Evolutionary conservation across 1,140 invertebrate species (phyloP).

Genomic region (Hylyphantes graminicola): DNA sequence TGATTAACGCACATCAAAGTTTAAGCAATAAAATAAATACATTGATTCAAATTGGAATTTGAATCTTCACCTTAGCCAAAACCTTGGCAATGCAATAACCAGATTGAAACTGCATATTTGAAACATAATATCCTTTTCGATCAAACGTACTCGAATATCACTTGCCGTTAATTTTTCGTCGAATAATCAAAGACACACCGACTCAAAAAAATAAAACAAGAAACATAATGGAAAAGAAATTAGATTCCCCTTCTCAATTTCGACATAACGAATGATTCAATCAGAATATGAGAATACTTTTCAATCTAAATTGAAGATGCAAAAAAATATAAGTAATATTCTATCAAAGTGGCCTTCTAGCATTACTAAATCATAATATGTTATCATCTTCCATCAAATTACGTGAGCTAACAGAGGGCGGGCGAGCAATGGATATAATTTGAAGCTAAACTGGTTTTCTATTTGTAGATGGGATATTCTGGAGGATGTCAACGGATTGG

Average conservation of each 20-base stretch:
- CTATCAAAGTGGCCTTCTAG: slow-evolving; percentile 4
- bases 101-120: too few relatives aligned
- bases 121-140: too few relatives aligned
- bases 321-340: not conserved
- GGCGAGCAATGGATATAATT: slow-evolving; percentile 46
- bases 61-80: too few relatives aligned
- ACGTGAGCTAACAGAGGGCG: slow-evolving; percentile 37
- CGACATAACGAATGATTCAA: slow-evolving; percentile 12
- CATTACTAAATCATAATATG: slow-evolving; percentile 46
- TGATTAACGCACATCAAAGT: too few relatives aligned
- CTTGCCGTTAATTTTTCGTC: not conserved
- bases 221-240: not conserved
- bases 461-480: not conserved
- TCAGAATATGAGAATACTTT: not conserved
- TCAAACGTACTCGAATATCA: not conserved
- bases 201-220: not conserved
- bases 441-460: slow-evolving; percentile 34
- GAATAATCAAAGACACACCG: not conserved
- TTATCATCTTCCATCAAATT: slow-evolving; percentile 47
- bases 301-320: too few relatives aligned
- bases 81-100: too few relatives aligned
- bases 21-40: too few relatives aligned
- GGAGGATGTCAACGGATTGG: not conserved
- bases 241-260: slow-evolving; percentile 1
- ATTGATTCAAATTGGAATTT: too few relatives aligned